Base-by-base conservation (phyloP, 2,888 invertebrate genomes). In the Melolontha melolontha region DNA sequence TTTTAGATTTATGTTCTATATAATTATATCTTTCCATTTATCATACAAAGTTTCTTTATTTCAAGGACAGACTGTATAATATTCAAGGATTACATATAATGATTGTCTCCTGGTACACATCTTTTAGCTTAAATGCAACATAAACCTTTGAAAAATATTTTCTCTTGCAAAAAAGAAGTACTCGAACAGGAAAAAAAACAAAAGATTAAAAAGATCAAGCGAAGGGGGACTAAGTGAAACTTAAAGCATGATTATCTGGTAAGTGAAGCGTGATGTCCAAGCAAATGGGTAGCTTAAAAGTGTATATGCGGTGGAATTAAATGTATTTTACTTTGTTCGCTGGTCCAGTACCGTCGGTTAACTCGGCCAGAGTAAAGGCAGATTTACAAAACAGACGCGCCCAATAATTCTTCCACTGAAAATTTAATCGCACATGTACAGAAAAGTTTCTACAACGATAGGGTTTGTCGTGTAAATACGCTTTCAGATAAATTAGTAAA, bases 261-360 rank as follows among this genome's bases (percentile, higher is more conserved):
- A 64, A 64, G 64, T 52, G 64, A 41, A 14, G 64, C 64, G 51
- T 64, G 64, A 64, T 27, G 64, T 51, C 41, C 64, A 64, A 64
- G 51, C 64, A 52, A 51, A 64, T 52, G 40, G 42, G 17, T 40
- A 52, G 64, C 64, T 64, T 64, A 64, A 17, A 27, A 14, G 51
- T 41, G 42, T 52, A 27, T 29, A 41, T 42, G 52, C 41, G 64
- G 34, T 17, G 42, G 42, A 51, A 52, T 64, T 52, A 52, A 64
- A 42, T 22, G 29, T 29, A 52, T 64, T 64, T 64, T 14, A 44
- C 52, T 52, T 64, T 64, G 52, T 52, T 64, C 44, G 42, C n/a
- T 27, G 29, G 44, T 29, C n/a, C 44, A 14, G 7, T 8, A 2
- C 39, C 6, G 14, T 16, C 34, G 34, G 10, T 6, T 2, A 34